Base-by-base conservation (phyloP, 2,113 vertebrate genomes). In the Aythya baeri region DNA sequence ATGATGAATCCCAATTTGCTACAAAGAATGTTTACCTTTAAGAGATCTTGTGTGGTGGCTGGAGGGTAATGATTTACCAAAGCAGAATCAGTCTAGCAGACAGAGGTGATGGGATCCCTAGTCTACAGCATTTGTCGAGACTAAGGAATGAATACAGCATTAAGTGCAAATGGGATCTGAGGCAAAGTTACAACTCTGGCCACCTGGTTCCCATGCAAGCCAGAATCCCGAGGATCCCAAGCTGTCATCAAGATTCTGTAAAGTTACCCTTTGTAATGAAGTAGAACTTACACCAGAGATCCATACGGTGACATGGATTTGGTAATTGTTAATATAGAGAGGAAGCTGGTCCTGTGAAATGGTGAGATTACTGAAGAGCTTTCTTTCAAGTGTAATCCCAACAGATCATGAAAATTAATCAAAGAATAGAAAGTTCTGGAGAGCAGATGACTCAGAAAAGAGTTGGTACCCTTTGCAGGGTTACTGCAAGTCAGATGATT, bases 1-100 rank as follows among this genome's bases (percentile, higher is more conserved):
- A 20, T 41, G 61, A 32, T 43, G 46, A 66, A 7, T 43, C 41
- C 54, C 18, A 22, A 12, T 62, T 26, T 61, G 31, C 67, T 44
- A 15, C 11, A 17, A 36, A 38, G 36, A 34, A 57, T 0, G 0
- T 22, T 38, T 68, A 34, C 74, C 58, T 67, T 32, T 26, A 21
- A 52, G 44, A 50, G 58, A n/a, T 58, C 38, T 43, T 32, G 17
- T 36, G 46, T 21, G 58, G 46, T 52, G 29, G 49, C 46, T 59
- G 65, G 12, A 34, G 7, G 54, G 22, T 31, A 23, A 41, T 14
- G 50, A 52, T 72, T 44, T 66, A 44, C 68, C 7, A 50, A 29
- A 52, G 32, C 62, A 62, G 52, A 71, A 18, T 32, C 58, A 61
- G 32, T 7, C 43, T n/a, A 26, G 17, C 6, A 36, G 65, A 17